Base-by-base conservation (phyloP, 2,888 invertebrate species). In the Limnephilus auricula region DNA sequence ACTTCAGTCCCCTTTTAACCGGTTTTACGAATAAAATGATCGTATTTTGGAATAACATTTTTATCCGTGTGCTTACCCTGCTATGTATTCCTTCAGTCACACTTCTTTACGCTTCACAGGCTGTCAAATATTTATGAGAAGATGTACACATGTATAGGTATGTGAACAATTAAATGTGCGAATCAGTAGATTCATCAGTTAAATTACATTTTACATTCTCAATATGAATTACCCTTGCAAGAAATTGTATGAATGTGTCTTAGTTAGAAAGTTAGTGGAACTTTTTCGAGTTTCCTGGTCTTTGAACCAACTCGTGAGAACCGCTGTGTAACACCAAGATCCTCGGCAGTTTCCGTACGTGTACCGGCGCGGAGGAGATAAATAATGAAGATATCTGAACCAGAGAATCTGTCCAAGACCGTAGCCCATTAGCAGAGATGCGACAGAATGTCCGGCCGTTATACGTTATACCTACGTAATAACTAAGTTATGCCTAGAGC, bases 371-470 rank as follows among this genome's bases (percentile, higher is more conserved):
- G 0, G 50, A 18, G 25, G 89, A 89, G 34, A 89, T 89, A 89
- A 89, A 89, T 80, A 89, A 87, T 83, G 50, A 89, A 65, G 82
- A 83, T 89, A 89, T 89, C 89, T 45, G 82, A 82, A 45, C 65
- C 89, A 32, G 65, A 50, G 30, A 83, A 89, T 89, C 89, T 89
- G 65, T 50, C 65, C 82, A 18, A 82, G 40, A 34, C 45, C 83
- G 78, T 83, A 83, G 89, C 18, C 87, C 87, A 87, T 87, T 87
- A 87, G 87, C 89, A 45, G 89, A 82, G 40, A 45, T 82, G 32
- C 82, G 83, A 50, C 32, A 45, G 32, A 79, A 89, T 30, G 89
- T 18, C 89, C 79, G 40, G 79, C 79, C n/a, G 78, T 78, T 78
- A 25, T 34, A 88, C 25, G 15, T 80, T 32, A 30, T 80, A 18